These are phyloP conservation scores for Anorthoa munda DNA, from an alignment of 2,888 invertebrate species.

Conservation along the genomic window DNA sequence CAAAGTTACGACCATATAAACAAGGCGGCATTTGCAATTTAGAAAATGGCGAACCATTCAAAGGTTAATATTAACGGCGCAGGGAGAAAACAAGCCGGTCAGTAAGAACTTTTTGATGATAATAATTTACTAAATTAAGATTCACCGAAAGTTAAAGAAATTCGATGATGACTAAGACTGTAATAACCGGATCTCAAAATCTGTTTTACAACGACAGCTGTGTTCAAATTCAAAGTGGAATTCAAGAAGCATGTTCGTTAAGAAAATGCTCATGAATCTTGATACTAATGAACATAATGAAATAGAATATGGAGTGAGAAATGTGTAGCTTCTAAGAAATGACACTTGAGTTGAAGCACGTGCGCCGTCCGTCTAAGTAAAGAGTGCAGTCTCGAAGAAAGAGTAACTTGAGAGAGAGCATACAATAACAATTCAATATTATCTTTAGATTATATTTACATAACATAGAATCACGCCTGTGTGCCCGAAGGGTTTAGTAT, in stretches of 20 bases:
- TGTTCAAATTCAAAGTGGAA: conserved; percentile 30
- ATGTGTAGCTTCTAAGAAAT: conserved; percentile 49
- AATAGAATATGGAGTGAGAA: conserved; percentile 27
- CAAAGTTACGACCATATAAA: conserved; percentile 6
- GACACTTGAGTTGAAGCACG: conserved; percentile 56
- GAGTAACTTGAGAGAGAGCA: background rate
- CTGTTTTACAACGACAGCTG: conserved; percentile 37
- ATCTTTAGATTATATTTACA: background rate
- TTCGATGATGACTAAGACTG: conserved; percentile 43
- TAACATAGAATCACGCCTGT: no score
- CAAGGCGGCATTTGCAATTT: background rate
- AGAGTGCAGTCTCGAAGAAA: conserved; percentile 30
- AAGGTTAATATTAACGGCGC: conserved; percentile 7
- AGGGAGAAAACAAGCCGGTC: conserved; percentile 17
- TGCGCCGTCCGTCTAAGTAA: conserved; percentile 36
- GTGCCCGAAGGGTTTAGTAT: no score
- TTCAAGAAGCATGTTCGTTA: conserved; percentile 18
- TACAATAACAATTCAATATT: conserved; percentile 6
- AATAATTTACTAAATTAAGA: conserved; percentile 40
- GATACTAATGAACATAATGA: conserved; percentile 17
- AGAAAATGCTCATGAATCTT: background rate
- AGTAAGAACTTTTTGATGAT: conserved; percentile 28
- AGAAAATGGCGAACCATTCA: conserved; percentile 13
- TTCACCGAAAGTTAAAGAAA: conserved; percentile 59
- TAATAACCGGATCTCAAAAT: conserved; percentile 54